Percentiles rank a stretch among this genome's conserved stretches.
Conservation (phyloP, 2,797 vertebrate genomes). For the Cephalopachus bancanus region DNA sequence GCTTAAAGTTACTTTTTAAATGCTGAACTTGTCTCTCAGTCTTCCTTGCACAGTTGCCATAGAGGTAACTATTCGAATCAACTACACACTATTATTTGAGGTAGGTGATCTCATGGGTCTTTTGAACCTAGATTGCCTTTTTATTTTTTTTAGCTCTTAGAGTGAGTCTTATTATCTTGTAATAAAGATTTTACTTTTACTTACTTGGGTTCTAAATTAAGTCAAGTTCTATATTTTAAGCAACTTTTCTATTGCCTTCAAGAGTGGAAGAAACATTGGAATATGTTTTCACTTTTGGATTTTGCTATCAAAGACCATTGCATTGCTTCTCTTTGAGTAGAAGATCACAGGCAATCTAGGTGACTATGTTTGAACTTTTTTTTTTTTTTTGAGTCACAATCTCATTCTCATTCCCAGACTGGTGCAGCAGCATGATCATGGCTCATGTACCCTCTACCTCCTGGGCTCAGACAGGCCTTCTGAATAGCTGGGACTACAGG, state of each 20-base stretch:
- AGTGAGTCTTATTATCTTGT: not conserved
- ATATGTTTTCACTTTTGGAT: not conserved
- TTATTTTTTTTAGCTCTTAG: not conserved
- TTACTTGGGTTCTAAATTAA: conserved; percentile 21
- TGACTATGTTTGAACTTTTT: not conserved
- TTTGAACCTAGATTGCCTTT: not conserved
- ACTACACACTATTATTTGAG: not conserved
- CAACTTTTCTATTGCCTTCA: not conserved
- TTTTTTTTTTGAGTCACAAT: no score
- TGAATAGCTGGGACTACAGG: no score
- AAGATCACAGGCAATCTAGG: not conserved
- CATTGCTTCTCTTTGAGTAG: not conserved
- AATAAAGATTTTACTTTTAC: not conserved
- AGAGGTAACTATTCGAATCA: not conserved
- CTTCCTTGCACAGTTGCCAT: not conserved
- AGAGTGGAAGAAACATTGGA: not conserved
- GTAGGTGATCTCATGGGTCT: not conserved
- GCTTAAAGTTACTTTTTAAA: not conserved
- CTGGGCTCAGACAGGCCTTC: no score
- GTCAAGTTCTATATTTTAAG: not conserved
- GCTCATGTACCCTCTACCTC: no score
- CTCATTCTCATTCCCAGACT: no score
- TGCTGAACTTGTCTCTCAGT: not conserved
- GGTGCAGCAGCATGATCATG: no score
- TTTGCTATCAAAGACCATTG: not conserved